These are phyloP conservation scores for Noctuana brunneofusca DNA, from an alignment of 2,888 invertebrate genomes.

Conservation along the genomic window DNA sequence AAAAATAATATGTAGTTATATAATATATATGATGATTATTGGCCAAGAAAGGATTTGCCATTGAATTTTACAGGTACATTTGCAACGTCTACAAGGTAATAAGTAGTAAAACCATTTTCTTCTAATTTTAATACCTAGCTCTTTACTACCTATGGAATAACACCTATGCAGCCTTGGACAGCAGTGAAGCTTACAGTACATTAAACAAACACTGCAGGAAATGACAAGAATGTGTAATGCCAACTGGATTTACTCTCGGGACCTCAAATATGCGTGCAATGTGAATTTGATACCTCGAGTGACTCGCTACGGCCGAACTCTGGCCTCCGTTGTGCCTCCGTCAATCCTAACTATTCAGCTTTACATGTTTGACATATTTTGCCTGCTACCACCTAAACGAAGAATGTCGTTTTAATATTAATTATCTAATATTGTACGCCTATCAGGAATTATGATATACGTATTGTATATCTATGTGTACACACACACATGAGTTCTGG, in stretches of 20 bases:
- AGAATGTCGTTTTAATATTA: neutral
- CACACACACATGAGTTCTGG: no score
- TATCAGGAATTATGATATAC: neutral
- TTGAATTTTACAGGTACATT: no score
- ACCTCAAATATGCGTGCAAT: slow-evolving; percentile 73
- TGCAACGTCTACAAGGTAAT: no score
- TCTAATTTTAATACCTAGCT: no score
- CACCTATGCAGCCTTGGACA: no score
- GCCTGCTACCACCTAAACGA: neutral
- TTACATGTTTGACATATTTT: slow-evolving; percentile 21
- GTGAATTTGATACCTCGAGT: slow-evolving; percentile 72
- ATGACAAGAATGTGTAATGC: slow-evolving; percentile 38
- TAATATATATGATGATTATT: no score
- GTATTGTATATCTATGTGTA: no score
- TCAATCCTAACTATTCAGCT: slow-evolving; percentile 46
- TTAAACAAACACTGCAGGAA: slow-evolving; percentile 12
- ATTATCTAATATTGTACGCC: neutral
- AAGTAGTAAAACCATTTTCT: no score
- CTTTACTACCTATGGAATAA: no score
- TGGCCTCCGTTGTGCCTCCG: slow-evolving; percentile 56
- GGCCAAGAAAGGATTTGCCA: no score
- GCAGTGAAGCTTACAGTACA: neutral
- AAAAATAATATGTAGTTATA: no score
- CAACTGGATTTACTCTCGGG: slow-evolving; percentile 53
- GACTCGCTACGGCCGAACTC: slow-evolving; percentile 59